A percentile compares a stretch with the other conserved stretches of the same genome.
phyloP scores from a whole-genome alignment of 2,888 invertebrate species.

The Cantharis rustica region DNA sequence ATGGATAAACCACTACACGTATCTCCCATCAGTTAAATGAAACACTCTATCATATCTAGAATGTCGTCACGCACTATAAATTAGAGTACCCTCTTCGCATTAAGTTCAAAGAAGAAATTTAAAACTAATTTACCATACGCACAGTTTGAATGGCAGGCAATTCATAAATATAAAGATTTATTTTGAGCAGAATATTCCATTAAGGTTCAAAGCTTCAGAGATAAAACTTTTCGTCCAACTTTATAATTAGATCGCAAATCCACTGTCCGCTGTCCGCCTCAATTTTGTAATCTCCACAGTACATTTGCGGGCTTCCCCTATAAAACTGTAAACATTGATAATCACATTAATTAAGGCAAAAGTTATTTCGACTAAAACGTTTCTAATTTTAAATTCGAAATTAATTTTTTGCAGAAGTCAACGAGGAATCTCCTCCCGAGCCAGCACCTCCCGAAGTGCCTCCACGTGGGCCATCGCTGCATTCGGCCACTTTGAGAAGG shows the following conservation, averaged over 20 bases:
- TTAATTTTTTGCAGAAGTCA: conserved; percentile 57
- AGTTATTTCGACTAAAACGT: conserved; percentile 9
- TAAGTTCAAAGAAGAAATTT: conserved; percentile 21
- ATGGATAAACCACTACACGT: conserved; percentile 51
- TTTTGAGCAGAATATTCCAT: conserved; percentile 12
- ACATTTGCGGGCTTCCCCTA: conserved; percentile 29
- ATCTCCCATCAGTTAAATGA: conserved; percentile 44
- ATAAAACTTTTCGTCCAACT: conserved; percentile 40
- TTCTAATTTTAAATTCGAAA: neutral
- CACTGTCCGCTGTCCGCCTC: conserved; percentile 34
- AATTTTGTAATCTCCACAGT: conserved; percentile 31
- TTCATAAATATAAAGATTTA: conserved; percentile 27
- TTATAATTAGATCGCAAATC: conserved; percentile 48
- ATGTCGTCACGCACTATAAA: conserved; percentile 23
- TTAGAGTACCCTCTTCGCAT: conserved; percentile 23
- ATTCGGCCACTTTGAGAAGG: conserved; percentile 63
- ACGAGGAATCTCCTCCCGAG: conserved; percentile 79
- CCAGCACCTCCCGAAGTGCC: conserved; percentile 87
- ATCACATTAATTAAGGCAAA: conserved; percentile 36
- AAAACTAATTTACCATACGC: conserved; percentile 15
- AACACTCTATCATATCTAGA: conserved; percentile 40
- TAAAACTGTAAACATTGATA: conserved; percentile 39
- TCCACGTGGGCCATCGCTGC: conserved; percentile 81
- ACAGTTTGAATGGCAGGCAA: conserved; percentile 16
- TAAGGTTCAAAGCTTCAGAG: conserved; percentile 30